A percentile compares a stretch with the other conserved stretches of the same genome.
These are phyloP conservation scores for Blomia tropicalis DNA, from an alignment of 2,888 invertebrate species.

Conservation along the genomic window DNA sequence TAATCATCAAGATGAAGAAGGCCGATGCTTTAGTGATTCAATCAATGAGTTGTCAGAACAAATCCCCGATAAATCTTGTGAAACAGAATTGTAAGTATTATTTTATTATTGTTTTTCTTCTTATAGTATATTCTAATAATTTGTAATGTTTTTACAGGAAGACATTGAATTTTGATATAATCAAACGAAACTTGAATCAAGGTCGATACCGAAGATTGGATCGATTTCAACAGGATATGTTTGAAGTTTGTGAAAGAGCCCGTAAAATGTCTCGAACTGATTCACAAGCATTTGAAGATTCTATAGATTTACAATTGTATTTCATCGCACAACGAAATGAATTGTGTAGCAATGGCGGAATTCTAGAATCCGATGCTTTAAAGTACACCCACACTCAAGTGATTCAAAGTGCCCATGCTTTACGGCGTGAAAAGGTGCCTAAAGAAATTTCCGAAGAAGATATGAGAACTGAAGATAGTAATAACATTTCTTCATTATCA, in stretches of 20 bases:
- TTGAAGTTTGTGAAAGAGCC: slow-evolving; percentile 72
- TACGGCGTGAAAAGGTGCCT: slow-evolving; percentile 52
- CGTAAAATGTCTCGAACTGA: slow-evolving; percentile 72
- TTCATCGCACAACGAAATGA: slow-evolving; percentile 55
- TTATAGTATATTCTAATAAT: neutral
- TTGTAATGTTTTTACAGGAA: slow-evolving; percentile 24
- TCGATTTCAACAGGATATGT: slow-evolving; percentile 88
- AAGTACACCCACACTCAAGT: slow-evolving; percentile 61
- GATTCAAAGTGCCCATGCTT: slow-evolving; percentile 53
- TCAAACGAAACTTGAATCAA: slow-evolving; percentile 77
- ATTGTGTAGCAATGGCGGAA: slow-evolving; percentile 58
- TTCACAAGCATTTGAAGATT: slow-evolving; percentile 84
- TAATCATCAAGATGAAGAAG: slow-evolving; percentile 91
- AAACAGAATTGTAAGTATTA: slow-evolving; percentile 26
- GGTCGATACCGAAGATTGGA: slow-evolving; percentile 83
- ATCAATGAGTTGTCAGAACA: slow-evolving; percentile 82
- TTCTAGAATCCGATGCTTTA: slow-evolving; percentile 71
- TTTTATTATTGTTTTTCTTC: neutral
- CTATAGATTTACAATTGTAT: slow-evolving; percentile 75
- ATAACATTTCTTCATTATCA: neutral
- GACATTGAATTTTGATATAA: slow-evolving; percentile 47
- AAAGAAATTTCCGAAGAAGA: slow-evolving; percentile 51
- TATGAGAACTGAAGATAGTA: slow-evolving; percentile 22
- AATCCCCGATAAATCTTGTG: slow-evolving; percentile 45
- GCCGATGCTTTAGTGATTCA: slow-evolving; percentile 86